phyloP scores from a whole-genome alignment of 1,140 invertebrate species.

The Sesamia nonagrioides region DNA sequence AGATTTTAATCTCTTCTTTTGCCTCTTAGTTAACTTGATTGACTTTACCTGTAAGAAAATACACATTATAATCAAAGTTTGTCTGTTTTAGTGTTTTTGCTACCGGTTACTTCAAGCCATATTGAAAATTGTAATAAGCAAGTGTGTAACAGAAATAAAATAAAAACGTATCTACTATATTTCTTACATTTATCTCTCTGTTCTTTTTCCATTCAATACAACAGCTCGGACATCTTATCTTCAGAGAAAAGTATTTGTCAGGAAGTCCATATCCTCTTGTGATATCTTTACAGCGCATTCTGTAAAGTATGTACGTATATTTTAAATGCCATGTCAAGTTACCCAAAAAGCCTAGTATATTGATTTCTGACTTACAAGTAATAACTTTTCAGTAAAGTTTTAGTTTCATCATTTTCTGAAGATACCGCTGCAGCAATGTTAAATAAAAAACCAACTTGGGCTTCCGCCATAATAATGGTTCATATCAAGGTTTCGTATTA shows the following conservation, averaged over 20 bases:
- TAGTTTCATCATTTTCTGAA: constrained; percentile 52
- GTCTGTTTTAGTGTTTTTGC: too few relatives aligned
- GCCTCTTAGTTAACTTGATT: constrained; percentile 71
- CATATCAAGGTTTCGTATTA: too few relatives aligned
- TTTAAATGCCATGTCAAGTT: not conserved
- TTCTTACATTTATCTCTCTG: constrained; percentile 64
- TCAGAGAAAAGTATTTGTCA: constrained; percentile 70
- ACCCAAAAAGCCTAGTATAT: not conserved
- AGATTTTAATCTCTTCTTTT: constrained; percentile 68
- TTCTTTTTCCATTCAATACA: constrained; percentile 71
- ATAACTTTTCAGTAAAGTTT: constrained; percentile 71
- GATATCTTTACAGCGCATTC: constrained; percentile 70
- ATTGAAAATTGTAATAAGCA: not conserved
- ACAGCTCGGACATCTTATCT: constrained; percentile 72
- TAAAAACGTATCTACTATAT: constrained; percentile 20
- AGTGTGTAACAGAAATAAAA: constrained; percentile 2
- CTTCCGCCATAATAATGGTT: constrained; percentile 65
- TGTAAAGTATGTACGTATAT: constrained; percentile 52
- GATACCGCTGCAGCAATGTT: constrained; percentile 66
- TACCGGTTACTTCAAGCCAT: too few relatives aligned
- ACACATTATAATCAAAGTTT: not conserved
- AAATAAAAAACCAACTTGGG: constrained; percentile 67
- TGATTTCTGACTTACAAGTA: constrained; percentile 70
- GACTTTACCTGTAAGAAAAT: constrained; percentile 63
- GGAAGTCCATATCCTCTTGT: constrained; percentile 67